Evolutionary conservation across 2,888 invertebrate genomes (phyloP), one percentile per base, ranked within the genome.

Genomic region (Lapara coniferarum): DNA sequence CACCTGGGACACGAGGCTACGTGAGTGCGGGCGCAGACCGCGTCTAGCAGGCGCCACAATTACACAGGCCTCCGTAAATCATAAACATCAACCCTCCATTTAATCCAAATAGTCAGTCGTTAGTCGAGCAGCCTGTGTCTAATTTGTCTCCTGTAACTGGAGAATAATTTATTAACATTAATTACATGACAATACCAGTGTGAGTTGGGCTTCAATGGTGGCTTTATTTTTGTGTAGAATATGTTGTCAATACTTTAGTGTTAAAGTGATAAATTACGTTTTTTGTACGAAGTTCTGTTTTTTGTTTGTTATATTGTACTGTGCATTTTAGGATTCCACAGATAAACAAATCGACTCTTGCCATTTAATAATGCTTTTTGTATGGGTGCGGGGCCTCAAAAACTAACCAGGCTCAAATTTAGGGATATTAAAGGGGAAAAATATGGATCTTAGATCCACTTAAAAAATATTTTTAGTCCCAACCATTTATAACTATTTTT

Each of bases 61-160:
- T 92, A 92, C 87, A 87, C 88, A 84, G 85, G 85, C 89, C 89
- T 86, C 90, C 92, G 93, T 93, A 92, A 93, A 93, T 93, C 93
- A 93, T 93, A 93, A 93, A 92, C 93, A 93, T 92, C 92, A 91
- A 90, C 91, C 92, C 92, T 82, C 93, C 92, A 93, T 93, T 93
- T 93, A 93, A 92, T 91, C 90, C 91, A 90, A 93, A 93, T 93
- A 91, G 93, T 92, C 91, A 88, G 91, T 93, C 93, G 91, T 93
- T 93, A 93, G 92, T 86, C 86, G 91, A 90, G 90, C 93, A 92
- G 90, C 88, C 89, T 91, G 92, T 87, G 91, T 92, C 92, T 93
- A 92, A 93, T 93, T 92, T 93, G 93, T 93, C 92, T 92, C 88
- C 86, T 86, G 90, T 89, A 88, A 93, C 91, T 87, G 84, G 89